Evolutionary conservation across 2,888 invertebrate species (phyloP).

Genomic region (Rhopalosiphum nymphaeae): DNA sequence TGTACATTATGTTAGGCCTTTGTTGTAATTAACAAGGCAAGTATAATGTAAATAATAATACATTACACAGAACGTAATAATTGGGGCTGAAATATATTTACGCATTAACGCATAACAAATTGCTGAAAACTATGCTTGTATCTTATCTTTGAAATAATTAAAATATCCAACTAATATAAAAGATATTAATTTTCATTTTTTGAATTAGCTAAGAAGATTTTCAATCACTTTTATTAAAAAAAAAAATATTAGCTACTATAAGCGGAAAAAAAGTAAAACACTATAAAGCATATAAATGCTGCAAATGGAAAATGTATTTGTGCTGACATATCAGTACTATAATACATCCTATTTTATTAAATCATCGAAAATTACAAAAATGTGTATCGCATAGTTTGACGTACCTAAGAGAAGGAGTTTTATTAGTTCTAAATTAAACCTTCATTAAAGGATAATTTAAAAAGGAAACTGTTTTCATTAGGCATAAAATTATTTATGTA

Average conservation of each 20-base stretch:
- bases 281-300: neutral
- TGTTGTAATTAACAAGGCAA: neutral
- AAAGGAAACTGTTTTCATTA: neutral
- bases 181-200: neutral
- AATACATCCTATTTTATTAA: no score
- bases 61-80: neutral
- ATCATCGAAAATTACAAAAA: no score
- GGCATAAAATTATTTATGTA: neutral
- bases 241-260: neutral
- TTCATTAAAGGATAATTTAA: neutral
- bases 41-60: neutral
- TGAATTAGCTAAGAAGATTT: neutral
- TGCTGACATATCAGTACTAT: neutral
- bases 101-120: neutral
- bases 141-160: neutral
- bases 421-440: neutral
- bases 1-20: neutral
- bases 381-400: neutral
- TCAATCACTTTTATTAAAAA: neutral
- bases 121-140: neutral
- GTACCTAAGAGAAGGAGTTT: neutral
- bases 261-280: neutral
- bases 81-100: neutral
- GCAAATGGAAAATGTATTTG: neutral
- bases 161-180: neutral